A percentile compares a stretch with the other conserved stretches of the same genome.
phyloP scores from a whole-genome alignment of 1,140 invertebrate genomes.

The Colletes latitarsis region DNA sequence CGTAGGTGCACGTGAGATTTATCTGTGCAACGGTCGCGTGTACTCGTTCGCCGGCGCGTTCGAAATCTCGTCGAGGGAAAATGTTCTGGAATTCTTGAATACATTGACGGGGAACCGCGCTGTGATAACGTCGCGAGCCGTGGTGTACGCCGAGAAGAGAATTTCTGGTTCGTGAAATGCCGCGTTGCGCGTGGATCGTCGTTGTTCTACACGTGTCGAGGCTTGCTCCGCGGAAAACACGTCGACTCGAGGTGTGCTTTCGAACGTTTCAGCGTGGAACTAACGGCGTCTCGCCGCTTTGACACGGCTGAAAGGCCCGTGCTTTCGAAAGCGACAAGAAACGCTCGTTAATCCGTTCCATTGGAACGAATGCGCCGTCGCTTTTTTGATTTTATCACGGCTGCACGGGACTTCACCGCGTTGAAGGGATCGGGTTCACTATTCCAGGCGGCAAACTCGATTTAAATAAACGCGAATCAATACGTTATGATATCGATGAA shows the following conservation, averaged over 20 bases:
- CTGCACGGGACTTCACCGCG: background rate
- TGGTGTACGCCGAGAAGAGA: background rate
- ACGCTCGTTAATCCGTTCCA: constrained; percentile 33
- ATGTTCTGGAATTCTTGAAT: constrained; percentile 22
- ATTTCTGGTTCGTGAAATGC: constrained; percentile 16
- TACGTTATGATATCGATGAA: no score
- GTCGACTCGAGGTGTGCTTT: background rate
- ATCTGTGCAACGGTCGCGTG: background rate
- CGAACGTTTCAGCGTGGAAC: constrained; percentile 32
- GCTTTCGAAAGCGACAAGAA: constrained; percentile 23
- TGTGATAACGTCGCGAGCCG: constrained; percentile 2
- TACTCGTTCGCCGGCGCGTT: constrained; percentile 4
- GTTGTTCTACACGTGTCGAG: constrained; percentile 3
- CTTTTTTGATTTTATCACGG: background rate
- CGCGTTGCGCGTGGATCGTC: background rate
- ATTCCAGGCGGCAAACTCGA: no score
- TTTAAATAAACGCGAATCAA: no score
- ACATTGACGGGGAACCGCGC: background rate
- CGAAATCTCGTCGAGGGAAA: constrained; percentile 1
- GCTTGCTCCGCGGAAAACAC: background rate
- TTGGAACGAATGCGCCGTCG: constrained; percentile 4
- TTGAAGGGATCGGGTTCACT: no score
- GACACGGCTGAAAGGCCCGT: constrained; percentile 7
- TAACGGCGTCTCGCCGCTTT: constrained; percentile 21
- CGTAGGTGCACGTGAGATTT: background rate